phyloP scores from a whole-genome alignment of 2,113 vertebrate genomes.

The Podilymbus podiceps region DNA sequence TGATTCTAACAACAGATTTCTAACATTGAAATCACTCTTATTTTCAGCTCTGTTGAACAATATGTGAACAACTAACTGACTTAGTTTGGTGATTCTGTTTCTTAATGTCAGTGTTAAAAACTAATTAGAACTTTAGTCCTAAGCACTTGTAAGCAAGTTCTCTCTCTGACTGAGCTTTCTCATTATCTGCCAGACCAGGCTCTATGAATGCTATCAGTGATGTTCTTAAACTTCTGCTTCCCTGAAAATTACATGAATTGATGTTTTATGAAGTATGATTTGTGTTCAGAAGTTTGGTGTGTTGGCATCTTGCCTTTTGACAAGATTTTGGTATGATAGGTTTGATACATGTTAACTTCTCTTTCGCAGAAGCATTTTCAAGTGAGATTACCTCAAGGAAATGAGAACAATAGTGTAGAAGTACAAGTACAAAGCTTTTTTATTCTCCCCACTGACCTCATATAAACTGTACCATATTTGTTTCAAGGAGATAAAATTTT shows the following conservation, averaged over 20 bases:
- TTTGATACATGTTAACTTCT: neutral
- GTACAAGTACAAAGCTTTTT: neutral
- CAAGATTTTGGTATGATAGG: neutral
- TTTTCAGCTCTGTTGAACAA: neutral
- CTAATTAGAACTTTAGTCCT: neutral
- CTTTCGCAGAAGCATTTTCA: neutral
- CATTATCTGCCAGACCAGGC: neutral
- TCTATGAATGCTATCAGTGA: neutral
- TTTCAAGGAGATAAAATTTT: neutral
- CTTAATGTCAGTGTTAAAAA: neutral
- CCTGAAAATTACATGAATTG: neutral
- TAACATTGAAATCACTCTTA: neutral
- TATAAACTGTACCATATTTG: neutral
- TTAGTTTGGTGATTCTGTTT: neutral
- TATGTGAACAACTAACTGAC: neutral
- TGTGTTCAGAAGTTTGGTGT: neutral
- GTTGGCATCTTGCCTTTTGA: neutral
- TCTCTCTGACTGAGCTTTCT: neutral
- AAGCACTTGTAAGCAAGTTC: neutral
- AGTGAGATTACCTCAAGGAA: neutral
- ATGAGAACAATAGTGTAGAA: neutral
- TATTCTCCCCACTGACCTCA: neutral
- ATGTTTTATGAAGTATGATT: neutral
- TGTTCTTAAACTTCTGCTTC: neutral
- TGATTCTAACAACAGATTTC: neutral